These are phyloP conservation scores for Pharmacophagus antenor DNA, from an alignment of 2,888 invertebrate genomes.

Conservation along the genomic window DNA sequence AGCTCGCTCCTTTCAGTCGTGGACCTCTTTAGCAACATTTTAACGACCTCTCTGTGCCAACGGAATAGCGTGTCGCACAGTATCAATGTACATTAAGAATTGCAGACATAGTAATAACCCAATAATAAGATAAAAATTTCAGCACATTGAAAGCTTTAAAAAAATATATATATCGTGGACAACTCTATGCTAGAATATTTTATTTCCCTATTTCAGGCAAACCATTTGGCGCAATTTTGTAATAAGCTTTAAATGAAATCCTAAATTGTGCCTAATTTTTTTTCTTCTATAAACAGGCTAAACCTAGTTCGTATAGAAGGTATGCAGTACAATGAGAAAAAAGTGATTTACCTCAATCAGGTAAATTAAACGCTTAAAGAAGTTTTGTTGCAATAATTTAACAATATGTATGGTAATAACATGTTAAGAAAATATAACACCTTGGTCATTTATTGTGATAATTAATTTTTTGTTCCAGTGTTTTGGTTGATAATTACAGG, in stretches of 20 bases:
- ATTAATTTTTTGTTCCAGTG: too few relatives aligned
- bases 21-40: constrained; percentile 18
- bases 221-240: constrained; percentile 21
- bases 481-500: too few relatives aligned
- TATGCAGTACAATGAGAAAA: neutral
- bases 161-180: constrained; percentile 22
- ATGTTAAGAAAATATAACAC: too few relatives aligned
- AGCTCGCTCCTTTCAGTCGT: neutral
- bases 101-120: constrained; percentile 18
- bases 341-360: neutral
- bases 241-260: constrained; percentile 24
- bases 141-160: constrained; percentile 5
- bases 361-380: neutral
- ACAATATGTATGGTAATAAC: too few relatives aligned
- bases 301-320: neutral
- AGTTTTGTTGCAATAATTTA: too few relatives aligned
- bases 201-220: constrained; percentile 22
- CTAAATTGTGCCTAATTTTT: constrained; percentile 13
- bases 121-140: constrained; percentile 16
- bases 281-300: neutral
- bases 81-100: constrained; percentile 23
- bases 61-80: constrained; percentile 8
- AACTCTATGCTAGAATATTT: constrained; percentile 19
- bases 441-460: too few relatives aligned
- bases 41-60: constrained; percentile 25